Evolutionary conservation across 2,888 invertebrate species (phyloP), one percentile per base, ranked within the genome.

Genomic region (Ochlodes sylvanus): DNA sequence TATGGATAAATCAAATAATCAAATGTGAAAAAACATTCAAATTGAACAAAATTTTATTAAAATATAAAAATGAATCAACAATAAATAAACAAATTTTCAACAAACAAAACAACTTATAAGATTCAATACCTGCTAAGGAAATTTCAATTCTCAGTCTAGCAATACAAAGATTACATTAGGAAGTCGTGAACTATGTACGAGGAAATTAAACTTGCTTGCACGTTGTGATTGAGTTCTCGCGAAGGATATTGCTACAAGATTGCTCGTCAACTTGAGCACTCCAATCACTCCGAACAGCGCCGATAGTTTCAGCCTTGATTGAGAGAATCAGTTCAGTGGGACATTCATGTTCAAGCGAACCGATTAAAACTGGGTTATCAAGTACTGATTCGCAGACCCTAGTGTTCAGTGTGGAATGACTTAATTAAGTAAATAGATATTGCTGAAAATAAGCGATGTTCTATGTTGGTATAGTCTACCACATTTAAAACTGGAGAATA

Each of bases 161-260:
- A 54, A 15, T 50, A 52, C 15, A 15, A 61, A 44, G 10, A 14
- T 15, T 19, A n/a, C 9, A 52, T 47, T 15, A 52, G 19, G 19
- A 50, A 50, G 17, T 47, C 9, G 50, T 19, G 50, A 50, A 50
- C 19, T 50, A 50, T 50, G 50, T 34, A 52, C 50, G 34, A 19
- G 38, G 63, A 57, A 72, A 75, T 70, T 69, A 87, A 89, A 86
- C 84, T 80, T 82, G 75, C 81, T 83, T 78, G 75, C 77, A 77
- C 84, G 83, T 85, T 82, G 87, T 90, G 90, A 92, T 92, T 85
- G 88, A 90, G 91, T 93, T 93, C 83, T 81, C 81, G 82, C 78
- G 81, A 85, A 90, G 92, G 92, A 92, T 92, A 92, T 92, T 92
- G 90, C 86, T 83, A 75, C 88, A 92, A 92, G 92, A 92, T 93